Conservation (phyloP, 2,797 vertebrate species). For the Novumbra hubbsi region DNA sequence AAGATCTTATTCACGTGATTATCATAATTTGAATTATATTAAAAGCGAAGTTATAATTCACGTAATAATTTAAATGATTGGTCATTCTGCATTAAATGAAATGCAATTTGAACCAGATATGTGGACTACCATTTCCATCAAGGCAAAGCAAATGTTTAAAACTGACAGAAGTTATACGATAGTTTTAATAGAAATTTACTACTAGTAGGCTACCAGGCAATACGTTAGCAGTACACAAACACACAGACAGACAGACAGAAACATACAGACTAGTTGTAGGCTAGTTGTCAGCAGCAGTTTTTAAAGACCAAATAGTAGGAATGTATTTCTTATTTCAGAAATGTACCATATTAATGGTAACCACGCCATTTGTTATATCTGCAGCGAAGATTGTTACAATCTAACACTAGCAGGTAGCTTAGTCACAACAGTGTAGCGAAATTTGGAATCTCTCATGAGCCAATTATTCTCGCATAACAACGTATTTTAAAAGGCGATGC, state of each 20-base stretch:
- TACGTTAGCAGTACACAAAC: neutral
- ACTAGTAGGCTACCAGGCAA: neutral
- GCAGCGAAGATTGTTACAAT: neutral
- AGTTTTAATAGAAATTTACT: neutral
- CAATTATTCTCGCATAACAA: too few relatives aligned
- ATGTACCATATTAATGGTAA: neutral
- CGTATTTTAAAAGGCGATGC: neutral
- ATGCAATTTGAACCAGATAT: neutral
- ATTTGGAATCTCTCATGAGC: neutral
- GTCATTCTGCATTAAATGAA: neutral
- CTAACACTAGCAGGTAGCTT: slow-evolving; percentile 2
- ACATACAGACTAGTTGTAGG: neutral
- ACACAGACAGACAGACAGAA: too few relatives aligned
- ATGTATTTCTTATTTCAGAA: neutral
- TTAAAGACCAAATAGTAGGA: neutral
- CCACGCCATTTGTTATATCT: neutral
- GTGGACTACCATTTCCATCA: neutral
- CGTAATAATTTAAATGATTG: neutral
- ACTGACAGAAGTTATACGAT: neutral
- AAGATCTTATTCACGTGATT: neutral
- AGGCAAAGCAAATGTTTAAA: neutral
- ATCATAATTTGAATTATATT: neutral
- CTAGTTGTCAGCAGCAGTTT: neutral
- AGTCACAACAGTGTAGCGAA: neutral
- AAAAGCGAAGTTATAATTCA: neutral